These are phyloP conservation scores for Gephyroberyx darwinii DNA, from an alignment of 2,797 vertebrate genomes.

Conservation along the genomic window DNA sequence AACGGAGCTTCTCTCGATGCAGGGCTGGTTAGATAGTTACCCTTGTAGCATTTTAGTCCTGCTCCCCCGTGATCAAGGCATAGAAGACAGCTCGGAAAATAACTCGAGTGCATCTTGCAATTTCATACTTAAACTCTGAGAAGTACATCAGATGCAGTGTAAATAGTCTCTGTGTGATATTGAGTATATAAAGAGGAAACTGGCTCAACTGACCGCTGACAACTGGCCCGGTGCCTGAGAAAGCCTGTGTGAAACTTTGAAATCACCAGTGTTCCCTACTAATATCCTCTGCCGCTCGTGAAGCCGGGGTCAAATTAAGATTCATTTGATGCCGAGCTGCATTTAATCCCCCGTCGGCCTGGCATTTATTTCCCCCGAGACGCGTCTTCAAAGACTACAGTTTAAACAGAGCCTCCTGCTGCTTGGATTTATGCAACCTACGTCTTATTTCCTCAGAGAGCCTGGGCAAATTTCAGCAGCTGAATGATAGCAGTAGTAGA, in stretches of 20 bases:
- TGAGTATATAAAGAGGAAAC: neutral
- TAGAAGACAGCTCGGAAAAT: constrained; percentile 21
- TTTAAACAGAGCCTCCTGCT: constrained; percentile 54
- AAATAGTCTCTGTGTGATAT: no score
- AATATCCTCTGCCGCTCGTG: constrained; percentile 49
- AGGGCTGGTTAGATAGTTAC: constrained; percentile 18
- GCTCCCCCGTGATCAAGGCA: neutral
- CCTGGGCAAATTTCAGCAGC: constrained; percentile 67
- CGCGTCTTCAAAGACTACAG: constrained; percentile 57
- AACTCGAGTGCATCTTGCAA: neutral
- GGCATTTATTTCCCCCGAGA: constrained; percentile 72
- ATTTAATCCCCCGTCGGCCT: constrained; percentile 59
- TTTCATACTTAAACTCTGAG: neutral
- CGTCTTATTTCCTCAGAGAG: constrained; percentile 76
- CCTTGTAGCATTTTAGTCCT: constrained; percentile 20
- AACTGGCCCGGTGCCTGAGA: neutral
- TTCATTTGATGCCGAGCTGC: constrained; percentile 57
- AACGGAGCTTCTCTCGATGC: constrained; percentile 2
- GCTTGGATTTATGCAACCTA: constrained; percentile 62
- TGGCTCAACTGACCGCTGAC: neutral
- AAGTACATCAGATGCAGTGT: neutral
- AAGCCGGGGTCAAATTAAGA: constrained; percentile 51
- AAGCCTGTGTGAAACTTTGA: constrained; percentile 6
- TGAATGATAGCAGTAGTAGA: constrained; percentile 25
- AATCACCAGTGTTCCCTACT: constrained; percentile 17